Evolutionary conservation across 2,113 vertebrate genomes (phyloP).

Genomic region (Clarias gariepinus): DNA sequence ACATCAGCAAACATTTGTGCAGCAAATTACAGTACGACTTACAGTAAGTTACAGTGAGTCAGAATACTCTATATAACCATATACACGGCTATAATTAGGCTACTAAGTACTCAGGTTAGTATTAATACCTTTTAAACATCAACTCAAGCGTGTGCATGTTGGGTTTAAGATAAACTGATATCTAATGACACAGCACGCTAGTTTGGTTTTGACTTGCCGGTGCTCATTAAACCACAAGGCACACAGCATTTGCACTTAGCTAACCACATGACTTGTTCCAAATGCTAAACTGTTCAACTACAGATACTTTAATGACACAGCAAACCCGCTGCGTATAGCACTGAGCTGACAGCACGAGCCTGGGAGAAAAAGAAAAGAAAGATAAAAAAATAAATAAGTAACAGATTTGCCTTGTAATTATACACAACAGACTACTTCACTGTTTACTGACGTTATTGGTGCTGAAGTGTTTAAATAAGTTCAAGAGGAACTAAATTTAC

Average conservation of each 20-base stretch:
- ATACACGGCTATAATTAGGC: not conserved
- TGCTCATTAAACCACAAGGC: constrained; percentile 16
- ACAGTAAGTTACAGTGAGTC: not conserved
- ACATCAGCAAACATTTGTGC: not conserved
- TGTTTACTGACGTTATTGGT: not conserved
- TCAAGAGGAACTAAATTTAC: not conserved
- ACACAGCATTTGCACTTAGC: not conserved
- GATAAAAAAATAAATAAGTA: not conserved
- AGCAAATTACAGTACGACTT: not conserved
- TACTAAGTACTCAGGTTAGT: too few relatives aligned
- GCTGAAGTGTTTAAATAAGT: not conserved
- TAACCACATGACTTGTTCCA: not conserved
- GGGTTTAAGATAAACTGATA: not conserved
- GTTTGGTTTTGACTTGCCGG: not conserved
- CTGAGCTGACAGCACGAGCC: not conserved
- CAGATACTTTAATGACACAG: not conserved
- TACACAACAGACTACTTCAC: not conserved
- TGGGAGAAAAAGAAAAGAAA: not conserved
- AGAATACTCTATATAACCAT: not conserved
- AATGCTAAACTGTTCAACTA: not conserved
- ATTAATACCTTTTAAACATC: not conserved
- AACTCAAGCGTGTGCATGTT: not conserved
- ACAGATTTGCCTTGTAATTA: not conserved
- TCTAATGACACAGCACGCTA: not conserved
- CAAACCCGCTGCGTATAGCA: not conserved